Evolutionary conservation across 2,888 invertebrate genomes (phyloP).

Genomic region (Diarsia mendica): DNA sequence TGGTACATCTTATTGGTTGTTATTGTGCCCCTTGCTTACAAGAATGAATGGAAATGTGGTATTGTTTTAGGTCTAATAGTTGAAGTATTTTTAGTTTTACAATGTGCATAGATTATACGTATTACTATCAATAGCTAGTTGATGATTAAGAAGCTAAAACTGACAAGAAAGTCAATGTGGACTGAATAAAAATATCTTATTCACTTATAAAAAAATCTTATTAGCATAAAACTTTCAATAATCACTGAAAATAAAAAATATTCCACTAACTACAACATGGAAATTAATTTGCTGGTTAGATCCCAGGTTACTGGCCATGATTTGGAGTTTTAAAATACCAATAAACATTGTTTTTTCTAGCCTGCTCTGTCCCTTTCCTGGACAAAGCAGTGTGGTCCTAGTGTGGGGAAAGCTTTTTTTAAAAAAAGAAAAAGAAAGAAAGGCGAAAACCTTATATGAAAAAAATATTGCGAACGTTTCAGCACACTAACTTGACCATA

Average conservation of each 20-base stretch:
- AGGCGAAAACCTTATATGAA: background rate
- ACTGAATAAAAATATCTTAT: background rate
- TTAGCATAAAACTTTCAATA: constrained; percentile 1
- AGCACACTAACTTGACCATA: background rate
- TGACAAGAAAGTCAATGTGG: background rate
- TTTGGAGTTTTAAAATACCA: background rate
- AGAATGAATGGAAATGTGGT: background rate
- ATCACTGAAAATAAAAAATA: constrained; percentile 2
- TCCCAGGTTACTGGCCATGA: background rate
- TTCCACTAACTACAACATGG: background rate
- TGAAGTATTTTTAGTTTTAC: background rate
- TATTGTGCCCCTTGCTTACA: background rate
- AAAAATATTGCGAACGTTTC: background rate
- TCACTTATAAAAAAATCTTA: background rate
- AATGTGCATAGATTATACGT: background rate
- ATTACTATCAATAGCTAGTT: background rate
- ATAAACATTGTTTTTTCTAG: too few relatives aligned
- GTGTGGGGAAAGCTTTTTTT: too few relatives aligned
- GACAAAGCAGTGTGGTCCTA: too few relatives aligned
- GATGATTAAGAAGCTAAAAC: background rate
- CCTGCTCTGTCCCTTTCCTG: too few relatives aligned
- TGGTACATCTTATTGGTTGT: background rate
- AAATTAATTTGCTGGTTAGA: background rate
- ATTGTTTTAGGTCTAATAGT: too few relatives aligned
- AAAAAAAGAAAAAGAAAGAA: too few relatives aligned